Percentiles rank a stretch among this genome's conserved stretches.
phyloP scores from a whole-genome alignment of 2,113 vertebrate species.

The Aplodontia rufa region DNA sequence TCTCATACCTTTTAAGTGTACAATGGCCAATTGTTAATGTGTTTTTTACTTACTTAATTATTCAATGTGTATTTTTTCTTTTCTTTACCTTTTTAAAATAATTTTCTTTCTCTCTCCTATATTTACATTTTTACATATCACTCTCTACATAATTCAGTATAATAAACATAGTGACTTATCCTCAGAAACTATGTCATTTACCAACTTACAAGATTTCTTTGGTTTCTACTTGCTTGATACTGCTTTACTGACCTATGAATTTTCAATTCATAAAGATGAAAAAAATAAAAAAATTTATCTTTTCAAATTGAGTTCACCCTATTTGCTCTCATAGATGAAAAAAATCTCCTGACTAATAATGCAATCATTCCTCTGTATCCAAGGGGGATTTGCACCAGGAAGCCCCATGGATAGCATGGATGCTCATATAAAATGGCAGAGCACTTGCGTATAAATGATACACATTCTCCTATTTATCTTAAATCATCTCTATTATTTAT shows the following conservation, averaged over 20 bases:
- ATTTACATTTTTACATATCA: not conserved
- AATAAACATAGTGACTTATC: not conserved
- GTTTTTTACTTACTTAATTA: slow-evolving; percentile 26
- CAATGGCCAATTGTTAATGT: not conserved
- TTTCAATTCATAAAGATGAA: not conserved
- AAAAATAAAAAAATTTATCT: not conserved
- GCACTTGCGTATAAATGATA: not conserved
- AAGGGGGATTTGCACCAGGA: not conserved
- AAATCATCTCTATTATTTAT: not conserved
- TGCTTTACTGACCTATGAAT: slow-evolving; percentile 9
- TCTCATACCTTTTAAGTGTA: not conserved
- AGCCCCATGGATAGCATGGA: too few relatives aligned
- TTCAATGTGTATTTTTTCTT: not conserved
- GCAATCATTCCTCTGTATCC: not conserved
- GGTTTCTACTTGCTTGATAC: not conserved
- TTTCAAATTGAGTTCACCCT: not conserved
- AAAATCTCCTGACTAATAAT: not conserved
- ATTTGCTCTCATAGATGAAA: slow-evolving; percentile 31
- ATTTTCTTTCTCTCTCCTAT: not conserved
- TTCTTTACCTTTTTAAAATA: not conserved
- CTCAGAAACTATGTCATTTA: not conserved
- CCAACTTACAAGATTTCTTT: not conserved
- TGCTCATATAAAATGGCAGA: not conserved
- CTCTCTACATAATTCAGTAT: not conserved
- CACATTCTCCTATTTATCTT: not conserved